A percentile compares a stretch with the other conserved stretches of the same genome.
Conservation (phyloP, 2,113 vertebrate genomes). For the Festucalex cinctus region DNA sequence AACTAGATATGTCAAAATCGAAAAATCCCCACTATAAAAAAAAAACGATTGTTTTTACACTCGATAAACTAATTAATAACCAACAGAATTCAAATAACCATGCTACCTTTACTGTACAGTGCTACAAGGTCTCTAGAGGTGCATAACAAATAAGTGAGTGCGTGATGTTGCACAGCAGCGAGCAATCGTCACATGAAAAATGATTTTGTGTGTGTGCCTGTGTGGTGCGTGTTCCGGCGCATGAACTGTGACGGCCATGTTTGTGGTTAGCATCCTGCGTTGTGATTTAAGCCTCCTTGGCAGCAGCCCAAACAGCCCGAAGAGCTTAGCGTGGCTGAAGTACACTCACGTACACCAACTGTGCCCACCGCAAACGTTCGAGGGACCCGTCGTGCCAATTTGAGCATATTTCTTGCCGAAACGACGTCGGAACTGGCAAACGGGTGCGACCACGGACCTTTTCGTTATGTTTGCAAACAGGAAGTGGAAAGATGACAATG, state of each 20-base stretch:
- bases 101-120: too few species aligned
- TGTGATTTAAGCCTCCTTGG: constrained; percentile 55
- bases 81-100: too few species aligned
- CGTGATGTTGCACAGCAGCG: constrained; percentile 50
- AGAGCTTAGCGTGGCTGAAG: constrained; percentile 52
- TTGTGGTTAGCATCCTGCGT: background rate
- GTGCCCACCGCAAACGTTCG: background rate
- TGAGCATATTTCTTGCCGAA: background rate
- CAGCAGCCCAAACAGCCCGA: constrained; percentile 51
- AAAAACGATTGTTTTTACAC: too few species aligned
- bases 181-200: constrained; percentile 37
- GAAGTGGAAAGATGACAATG: background rate
- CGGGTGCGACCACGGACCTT: background rate
- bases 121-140: too few species aligned
- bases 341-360: background rate
- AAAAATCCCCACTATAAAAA: too few species aligned
- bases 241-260: background rate
- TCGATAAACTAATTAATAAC: too few species aligned
- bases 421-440: background rate
- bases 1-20: too few species aligned
- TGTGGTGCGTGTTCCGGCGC: background rate
- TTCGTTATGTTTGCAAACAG: background rate
- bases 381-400: background rate
- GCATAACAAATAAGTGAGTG: too few species aligned
- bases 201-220: constrained; percentile 44